Base-by-base conservation (phyloP, 2,888 invertebrate species). In the Steinernema carpocapsae region DNA sequence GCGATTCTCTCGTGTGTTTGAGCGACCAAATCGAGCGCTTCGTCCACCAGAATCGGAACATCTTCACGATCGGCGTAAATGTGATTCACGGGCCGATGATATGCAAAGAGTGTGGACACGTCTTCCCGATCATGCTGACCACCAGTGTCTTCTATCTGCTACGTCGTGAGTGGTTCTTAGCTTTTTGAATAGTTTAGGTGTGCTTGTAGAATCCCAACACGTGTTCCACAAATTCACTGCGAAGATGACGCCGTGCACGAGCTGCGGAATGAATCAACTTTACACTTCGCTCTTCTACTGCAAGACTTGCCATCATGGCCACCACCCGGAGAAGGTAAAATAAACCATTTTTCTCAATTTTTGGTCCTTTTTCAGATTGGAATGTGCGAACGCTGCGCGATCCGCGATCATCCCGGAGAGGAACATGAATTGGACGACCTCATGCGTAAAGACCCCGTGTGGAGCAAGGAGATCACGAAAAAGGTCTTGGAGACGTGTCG, bases 351-450 rank as follows among this genome's bases (percentile, higher is more conserved):
- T n/a, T 10, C 14, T n/a, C 19, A 17, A 19, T 19, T 51, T 51
- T 19, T 10, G 19, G 19, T 6, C 51, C 51, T 19, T 17, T 26
- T 56, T 24, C 17, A 56, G 56, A 22, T 4, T 12, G 22, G 24
- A 12, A 12, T 19, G 26, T 56, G 56, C 26, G 56, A 22, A 6
- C 4, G 12, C 6, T 56, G 56, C 26, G 56, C 56, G 24, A 56
- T 56, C 56, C 56, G 56, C 22, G 56, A 56, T 6, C 56, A 56
- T 26, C 56, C 56, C 56, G 56, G 56, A 4, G 56, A 56, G 56
- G 24, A 22, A 26, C 56, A 56, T 26, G 3, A 6, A 12, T 43
- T 43, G 43, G 43, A 43, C 14, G 43, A 43, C 10, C 10, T 7
- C 7, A 43, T 43, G 10, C 43, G 43, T 43, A 7, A 43, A 14